Evolutionary conservation across 2,888 invertebrate species (phyloP).

Genomic region (Scrobipalpa atriplicella): DNA sequence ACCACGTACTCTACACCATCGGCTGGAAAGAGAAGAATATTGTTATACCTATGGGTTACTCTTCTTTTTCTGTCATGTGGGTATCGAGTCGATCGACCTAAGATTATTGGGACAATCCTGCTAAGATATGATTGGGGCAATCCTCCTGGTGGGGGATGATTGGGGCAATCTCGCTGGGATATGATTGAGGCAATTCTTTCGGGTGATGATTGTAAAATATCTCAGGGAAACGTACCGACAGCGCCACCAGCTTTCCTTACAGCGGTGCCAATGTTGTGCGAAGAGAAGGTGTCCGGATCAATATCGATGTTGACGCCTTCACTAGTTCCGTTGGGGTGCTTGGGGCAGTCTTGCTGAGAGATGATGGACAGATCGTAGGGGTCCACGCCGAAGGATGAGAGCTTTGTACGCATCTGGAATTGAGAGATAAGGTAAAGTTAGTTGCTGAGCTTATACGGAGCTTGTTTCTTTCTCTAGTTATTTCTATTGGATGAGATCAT

Average conservation of each 20-base stretch:
- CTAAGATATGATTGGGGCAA: no score
- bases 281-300: constrained; percentile 89
- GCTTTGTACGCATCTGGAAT: constrained; percentile 83
- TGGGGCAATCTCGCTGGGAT: no score
- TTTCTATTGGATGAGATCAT: no score
- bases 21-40: constrained; percentile 51
- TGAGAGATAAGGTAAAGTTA: background rate
- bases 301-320: constrained; percentile 87
- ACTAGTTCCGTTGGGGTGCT: constrained; percentile 79
- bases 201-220: background rate
- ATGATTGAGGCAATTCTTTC: no score
- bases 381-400: constrained; percentile 86
- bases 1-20: constrained; percentile 88
- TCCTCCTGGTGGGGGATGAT: no score
- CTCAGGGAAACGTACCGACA: constrained; percentile 81
- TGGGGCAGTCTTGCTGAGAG: constrained; percentile 87
- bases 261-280: constrained; percentile 87
- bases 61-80: background rate
- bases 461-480: no score
- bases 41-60: background rate
- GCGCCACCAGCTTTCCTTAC: constrained; percentile 88
- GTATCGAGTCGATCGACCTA: no score
- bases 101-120: no score
- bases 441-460: no score
- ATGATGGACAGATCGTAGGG: constrained; percentile 90